A percentile compares a stretch with the other conserved stretches of the same genome.
These are phyloP conservation scores for Oryzias melastigma DNA, from an alignment of 2,113 vertebrate species.

Conservation along the genomic window DNA sequence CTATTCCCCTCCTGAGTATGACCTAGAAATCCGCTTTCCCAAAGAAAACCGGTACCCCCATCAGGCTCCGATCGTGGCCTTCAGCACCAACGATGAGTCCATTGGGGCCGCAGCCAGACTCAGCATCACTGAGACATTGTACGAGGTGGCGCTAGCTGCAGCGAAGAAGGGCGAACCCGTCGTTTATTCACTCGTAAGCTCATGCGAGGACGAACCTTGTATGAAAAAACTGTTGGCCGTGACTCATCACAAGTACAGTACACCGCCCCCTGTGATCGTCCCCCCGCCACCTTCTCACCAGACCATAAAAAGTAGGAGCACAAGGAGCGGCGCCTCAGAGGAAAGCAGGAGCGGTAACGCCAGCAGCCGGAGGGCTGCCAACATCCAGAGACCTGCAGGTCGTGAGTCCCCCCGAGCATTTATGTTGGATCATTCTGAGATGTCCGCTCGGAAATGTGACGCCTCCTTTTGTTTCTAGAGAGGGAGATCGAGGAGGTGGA, in stretches of 20 bases:
- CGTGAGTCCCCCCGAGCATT: slow-evolving; percentile 37
- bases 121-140: slow-evolving; percentile 87
- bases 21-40: slow-evolving; percentile 92
- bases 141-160: slow-evolving; percentile 82
- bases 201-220: slow-evolving; percentile 85
- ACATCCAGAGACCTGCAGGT: slow-evolving; percentile 35
- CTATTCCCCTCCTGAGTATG: slow-evolving; percentile 80
- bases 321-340: slow-evolving; percentile 32
- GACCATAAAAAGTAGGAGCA: slow-evolving; percentile 52
- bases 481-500: slow-evolving; percentile 63
- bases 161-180: slow-evolving; percentile 84
- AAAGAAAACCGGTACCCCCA: slow-evolving; percentile 88
- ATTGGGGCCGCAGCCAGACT: slow-evolving; percentile 84
- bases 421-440: not conserved
- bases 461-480: not conserved
- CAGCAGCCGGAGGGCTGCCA: slow-evolving; percentile 30
- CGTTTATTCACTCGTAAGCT: slow-evolving; percentile 86
- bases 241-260: slow-evolving; percentile 87
- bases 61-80: slow-evolving; percentile 89
- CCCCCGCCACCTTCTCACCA: slow-evolving; percentile 41
- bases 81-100: slow-evolving; percentile 87
- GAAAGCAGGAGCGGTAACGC: slow-evolving; percentile 65
- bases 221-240: slow-evolving; percentile 80
- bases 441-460: not conserved
- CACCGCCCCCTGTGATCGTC: slow-evolving; percentile 71